Percentiles rank a stretch among this genome's conserved stretches.
Conservation (phyloP, 1,140 invertebrate genomes). For the Colletes latitarsis region DNA sequence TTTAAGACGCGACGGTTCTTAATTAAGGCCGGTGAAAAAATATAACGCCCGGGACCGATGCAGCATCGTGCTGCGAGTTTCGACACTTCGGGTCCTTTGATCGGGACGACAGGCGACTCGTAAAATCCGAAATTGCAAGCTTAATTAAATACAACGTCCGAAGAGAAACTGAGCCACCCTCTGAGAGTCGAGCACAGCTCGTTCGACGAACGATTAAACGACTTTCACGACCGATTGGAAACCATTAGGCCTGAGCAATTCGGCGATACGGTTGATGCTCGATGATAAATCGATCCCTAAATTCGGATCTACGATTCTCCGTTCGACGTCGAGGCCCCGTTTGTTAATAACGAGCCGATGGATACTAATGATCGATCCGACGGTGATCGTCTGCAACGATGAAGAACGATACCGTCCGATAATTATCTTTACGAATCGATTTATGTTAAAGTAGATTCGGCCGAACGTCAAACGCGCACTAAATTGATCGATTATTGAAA, state of each 20-base stretch:
- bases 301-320: not conserved
- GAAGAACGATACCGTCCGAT: not conserved
- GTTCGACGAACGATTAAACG: constrained; percentile 3
- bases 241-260: constrained; percentile 6
- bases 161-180: constrained; percentile 4
- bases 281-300: constrained; percentile 23
- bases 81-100: constrained; percentile 35
- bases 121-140: constrained; percentile 4
- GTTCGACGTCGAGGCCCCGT: not conserved
- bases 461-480: no score
- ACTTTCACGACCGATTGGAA: constrained; percentile 24
- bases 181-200: not conserved
- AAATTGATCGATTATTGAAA: no score
- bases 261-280: not conserved
- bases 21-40: constrained; percentile 13
- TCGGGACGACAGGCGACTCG: not conserved
- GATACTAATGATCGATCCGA: constrained; percentile 10
- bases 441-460: not conserved
- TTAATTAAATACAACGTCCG: constrained; percentile 28
- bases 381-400: not conserved
- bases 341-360: not conserved
- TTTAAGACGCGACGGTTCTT: not conserved
- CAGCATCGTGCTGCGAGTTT: constrained; percentile 23
- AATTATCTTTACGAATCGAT: not conserved
- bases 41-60: no score